Percentiles rank a stretch among this genome's conserved stretches.
Conservation (phyloP, 2,888 invertebrate genomes). For the Drosophila flavopinicola region DNA sequence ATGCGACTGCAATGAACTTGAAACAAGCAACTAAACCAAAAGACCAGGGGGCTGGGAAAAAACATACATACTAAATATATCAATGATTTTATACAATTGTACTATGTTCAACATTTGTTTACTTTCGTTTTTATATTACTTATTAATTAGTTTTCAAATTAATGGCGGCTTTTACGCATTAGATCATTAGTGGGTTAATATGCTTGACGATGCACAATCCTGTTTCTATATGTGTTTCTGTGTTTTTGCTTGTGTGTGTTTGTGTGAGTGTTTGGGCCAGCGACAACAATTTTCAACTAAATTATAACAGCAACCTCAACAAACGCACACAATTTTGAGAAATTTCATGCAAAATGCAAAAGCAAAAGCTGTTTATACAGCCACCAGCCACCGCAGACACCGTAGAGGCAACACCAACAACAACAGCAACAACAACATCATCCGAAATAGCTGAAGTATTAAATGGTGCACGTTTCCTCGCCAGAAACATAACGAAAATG, state of each 20-base stretch:
- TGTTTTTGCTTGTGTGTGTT: neutral
- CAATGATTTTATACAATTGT: too few relatives aligned
- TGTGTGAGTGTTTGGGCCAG: slow-evolving; percentile 17
- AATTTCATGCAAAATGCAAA: slow-evolving; percentile 70
- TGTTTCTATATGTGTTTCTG: neutral
- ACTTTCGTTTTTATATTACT: too few relatives aligned
- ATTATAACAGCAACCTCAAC: slow-evolving; percentile 72
- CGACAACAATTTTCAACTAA: slow-evolving; percentile 64
- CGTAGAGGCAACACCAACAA: slow-evolving; percentile 19
- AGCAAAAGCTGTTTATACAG: slow-evolving; percentile 52
- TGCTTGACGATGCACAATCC: slow-evolving; percentile 4
- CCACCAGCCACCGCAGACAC: slow-evolving; percentile 35
- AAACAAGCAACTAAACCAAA: too few relatives aligned
- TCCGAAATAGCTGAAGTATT: too few relatives aligned
- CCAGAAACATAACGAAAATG: slow-evolving; percentile 74
- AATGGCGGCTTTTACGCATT: neutral
- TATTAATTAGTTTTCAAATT: too few relatives aligned
- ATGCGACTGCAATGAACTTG: too few relatives aligned
- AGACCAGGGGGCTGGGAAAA: too few relatives aligned
- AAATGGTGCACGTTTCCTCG: slow-evolving; percentile 64
- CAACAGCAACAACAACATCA: slow-evolving; percentile 26
- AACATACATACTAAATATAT: too few relatives aligned
- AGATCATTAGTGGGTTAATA: slow-evolving; percentile 51
- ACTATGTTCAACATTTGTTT: too few relatives aligned
- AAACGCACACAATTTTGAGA: slow-evolving; percentile 66